Base-by-base conservation (phyloP, 2,113 vertebrate genomes). In the Silurus meridionalis region DNA sequence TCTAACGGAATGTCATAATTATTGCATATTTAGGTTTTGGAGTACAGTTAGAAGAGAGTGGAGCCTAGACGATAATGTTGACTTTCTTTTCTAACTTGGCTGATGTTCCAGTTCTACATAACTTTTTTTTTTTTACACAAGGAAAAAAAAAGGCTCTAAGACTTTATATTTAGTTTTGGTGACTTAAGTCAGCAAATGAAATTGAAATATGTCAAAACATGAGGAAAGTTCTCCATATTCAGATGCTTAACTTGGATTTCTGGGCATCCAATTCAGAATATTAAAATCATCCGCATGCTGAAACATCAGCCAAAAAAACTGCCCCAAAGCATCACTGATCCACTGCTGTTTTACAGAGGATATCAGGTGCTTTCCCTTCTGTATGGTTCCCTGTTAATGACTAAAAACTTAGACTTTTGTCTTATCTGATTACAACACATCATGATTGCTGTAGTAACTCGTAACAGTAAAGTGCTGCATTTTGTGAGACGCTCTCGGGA, bases 1-100 rank as follows among this genome's bases (percentile, higher is more conserved):
- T 83, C 83, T 86, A 89, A 88, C 79, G 85, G 90, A 91, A 90
- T 83, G 85, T 88, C 85, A 82, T 87, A 83, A 91, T 91, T 87
- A 89, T 89, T 82, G 83, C 79, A 89, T 90, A 87, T 85, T 90
- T 83, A 85, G 83, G 87, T 86, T 89, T 88, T 89, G 87, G 89
- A 88, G 80, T 66, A 83, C 69, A 88, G 64, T 79, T 88, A 78
- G 67, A 89, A 57, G 80, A 87, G 87, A 84, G 87, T 67, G 60
- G 83, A 52, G 86, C 57, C 77, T 71, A 80, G 80, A 86, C 23
- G 53, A 77, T 75, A 82, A 82, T 81, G 74, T 83, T 83, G n/a
- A 88, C 86, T 86, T 80, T 86, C 85, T 78, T 79, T n/a, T 84
- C 64, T 86, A 83, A 58, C 9, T 88, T 85, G 87, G 89, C 89